Base-by-base conservation (phyloP, 2,797 vertebrate species). In the Gymnothorax javanicus region DNA sequence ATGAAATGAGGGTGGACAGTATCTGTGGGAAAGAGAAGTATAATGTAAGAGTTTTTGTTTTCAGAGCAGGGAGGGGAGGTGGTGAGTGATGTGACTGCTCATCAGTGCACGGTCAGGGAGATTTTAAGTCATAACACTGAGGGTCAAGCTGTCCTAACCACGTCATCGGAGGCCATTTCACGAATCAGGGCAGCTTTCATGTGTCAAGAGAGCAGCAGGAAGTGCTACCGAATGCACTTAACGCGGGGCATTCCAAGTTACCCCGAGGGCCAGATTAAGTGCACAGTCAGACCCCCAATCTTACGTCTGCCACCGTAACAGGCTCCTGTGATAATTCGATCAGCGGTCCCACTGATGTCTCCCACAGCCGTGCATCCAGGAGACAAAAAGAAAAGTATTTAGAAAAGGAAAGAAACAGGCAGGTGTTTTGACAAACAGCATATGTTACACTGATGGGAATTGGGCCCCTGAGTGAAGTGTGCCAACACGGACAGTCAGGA, bases 341-440 rank as follows among this genome's bases (percentile, higher is more conserved):
- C 73, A 77, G 43, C 62, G 13, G 12, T 13, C 73, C 8, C 8
- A 20, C 75, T 79, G 75, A 79, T 23, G 75, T 20, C 75, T 79
- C 9, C 17, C 52, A 79, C 75, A 79, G 75, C 75, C 43, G 50
- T 20, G 7, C 75, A n/a, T 15, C 75, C 75, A 8, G 50, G 25
- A 73, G 33, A 73, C 69, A 11, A 13, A 73, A 73, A 73, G 33
- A 73, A 69, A 69, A 69, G 7, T 50, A 52, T 0, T 1, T 4
- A 20, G 52, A 77, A 52, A 77, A 77, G 43, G 15, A 75, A 25
- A 69, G 13, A 77, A 77, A 77, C 50, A 54, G 75, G 15, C 50
- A 79, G 75, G 50, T 50, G 17, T 54, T 79, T 79, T 0, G 75
- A 79, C 75, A 79, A 79, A 79, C 75, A 79, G 75, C 75, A 79